Percentiles rank a stretch among this genome's conserved stretches.
These are phyloP conservation scores for Oreochromis mossambicus DNA, from an alignment of 2,797 vertebrate species.

Conservation along the genomic window DNA sequence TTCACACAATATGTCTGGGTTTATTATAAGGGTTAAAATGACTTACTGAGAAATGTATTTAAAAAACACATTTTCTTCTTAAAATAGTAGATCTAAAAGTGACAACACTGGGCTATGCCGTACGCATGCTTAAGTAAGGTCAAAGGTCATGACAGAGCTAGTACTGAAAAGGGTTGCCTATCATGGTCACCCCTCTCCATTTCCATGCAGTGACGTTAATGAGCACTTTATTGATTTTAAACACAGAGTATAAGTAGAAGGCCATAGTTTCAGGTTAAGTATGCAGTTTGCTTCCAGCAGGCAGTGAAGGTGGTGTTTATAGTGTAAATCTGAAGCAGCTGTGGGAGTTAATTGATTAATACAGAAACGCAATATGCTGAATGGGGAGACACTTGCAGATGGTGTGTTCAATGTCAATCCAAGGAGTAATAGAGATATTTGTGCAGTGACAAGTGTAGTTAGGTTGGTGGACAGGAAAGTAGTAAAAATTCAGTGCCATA, in stretches of 20 bases:
- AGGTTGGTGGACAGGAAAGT: neutral
- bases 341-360: neutral
- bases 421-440: neutral
- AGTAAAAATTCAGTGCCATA: neutral
- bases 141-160: neutral
- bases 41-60: neutral
- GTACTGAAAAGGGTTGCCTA: neutral
- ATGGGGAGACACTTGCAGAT: neutral
- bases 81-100: neutral
- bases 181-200: neutral
- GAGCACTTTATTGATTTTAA: neutral
- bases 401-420: neutral
- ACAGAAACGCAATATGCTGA: neutral
- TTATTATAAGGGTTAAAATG: neutral
- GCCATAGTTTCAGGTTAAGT: neutral
- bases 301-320: neutral
- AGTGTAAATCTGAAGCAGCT: neutral
- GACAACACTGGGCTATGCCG: neutral
- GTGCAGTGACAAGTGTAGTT: neutral
- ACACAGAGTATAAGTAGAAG: neutral
- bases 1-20: neutral
- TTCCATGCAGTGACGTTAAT: neutral
- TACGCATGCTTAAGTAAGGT: neutral
- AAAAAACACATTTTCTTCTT: neutral
- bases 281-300: neutral